A percentile compares a stretch with the other conserved stretches of the same genome.
These are phyloP conservation scores for Ctenopoma kingsleyae DNA, from an alignment of 2,797 vertebrate species.

Conservation along the genomic window DNA sequence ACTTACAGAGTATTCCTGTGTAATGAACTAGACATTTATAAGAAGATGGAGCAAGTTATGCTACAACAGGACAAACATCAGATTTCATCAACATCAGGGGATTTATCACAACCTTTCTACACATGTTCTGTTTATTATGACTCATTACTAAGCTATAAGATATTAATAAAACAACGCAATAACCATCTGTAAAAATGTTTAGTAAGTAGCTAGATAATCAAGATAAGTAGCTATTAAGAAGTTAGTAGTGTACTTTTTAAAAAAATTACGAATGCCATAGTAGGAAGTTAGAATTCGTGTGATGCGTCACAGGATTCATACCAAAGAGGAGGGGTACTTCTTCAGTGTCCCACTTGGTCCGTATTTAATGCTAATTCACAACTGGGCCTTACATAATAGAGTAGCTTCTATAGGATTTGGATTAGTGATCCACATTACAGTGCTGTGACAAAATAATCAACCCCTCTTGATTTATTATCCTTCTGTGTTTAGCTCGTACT, in stretches of 20 bases:
- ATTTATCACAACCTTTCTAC: not conserved
- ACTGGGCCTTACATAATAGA: not conserved
- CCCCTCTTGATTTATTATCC: no score
- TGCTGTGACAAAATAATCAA: no score
- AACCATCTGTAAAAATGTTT: not conserved
- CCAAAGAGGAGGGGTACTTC: not conserved
- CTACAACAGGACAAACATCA: no score
- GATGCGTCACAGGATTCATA: not conserved
- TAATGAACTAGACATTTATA: not conserved
- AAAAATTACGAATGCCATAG: no score
- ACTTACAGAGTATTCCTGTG: not conserved
- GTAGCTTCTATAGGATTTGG: constrained; percentile 16
- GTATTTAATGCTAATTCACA: constrained; percentile 2
- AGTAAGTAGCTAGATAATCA: not conserved
- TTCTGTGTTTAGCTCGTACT: no score
- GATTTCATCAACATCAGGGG: no score
- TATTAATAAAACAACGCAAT: no score
- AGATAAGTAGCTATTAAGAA: not conserved
- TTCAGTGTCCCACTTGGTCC: constrained; percentile 4
- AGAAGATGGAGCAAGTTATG: not conserved
- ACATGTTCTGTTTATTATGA: no score
- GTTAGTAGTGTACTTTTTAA: no score
- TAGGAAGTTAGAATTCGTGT: no score
- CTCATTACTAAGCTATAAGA: no score
- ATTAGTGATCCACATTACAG: constrained; percentile 27